Conservation (phyloP, 92 coral and sea anemone genomes). For the Zoanthus gigantus region DNA sequence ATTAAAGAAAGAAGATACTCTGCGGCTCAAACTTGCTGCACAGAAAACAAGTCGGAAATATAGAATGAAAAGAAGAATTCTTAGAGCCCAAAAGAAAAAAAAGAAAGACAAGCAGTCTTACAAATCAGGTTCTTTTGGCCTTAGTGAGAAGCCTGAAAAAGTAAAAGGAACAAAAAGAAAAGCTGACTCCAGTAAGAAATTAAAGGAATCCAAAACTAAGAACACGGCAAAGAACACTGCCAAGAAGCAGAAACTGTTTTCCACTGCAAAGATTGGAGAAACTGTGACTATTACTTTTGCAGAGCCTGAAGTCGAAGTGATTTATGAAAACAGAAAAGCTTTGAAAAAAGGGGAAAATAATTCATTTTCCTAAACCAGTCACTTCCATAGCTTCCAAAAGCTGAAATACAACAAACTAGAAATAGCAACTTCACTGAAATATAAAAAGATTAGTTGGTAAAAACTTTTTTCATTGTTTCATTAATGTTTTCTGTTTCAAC, state of each 20-base stretch:
- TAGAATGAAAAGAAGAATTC: slow-evolving; percentile 20
- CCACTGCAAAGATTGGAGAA: neutral
- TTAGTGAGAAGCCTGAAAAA: neutral
- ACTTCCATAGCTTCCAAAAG: neutral
- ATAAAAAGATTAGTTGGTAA: neutral
- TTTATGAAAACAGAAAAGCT: slow-evolving; percentile 6
- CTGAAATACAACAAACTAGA: neutral
- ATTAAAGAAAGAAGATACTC: slow-evolving; percentile 50
- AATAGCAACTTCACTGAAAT: slow-evolving; percentile 11
- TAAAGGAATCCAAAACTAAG: slow-evolving; percentile 54
- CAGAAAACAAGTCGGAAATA: slow-evolving; percentile 59
- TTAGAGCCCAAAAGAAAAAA: too few species aligned
- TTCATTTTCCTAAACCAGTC: neutral
- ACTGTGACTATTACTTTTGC: slow-evolving; percentile 28
- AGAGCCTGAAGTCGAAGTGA: slow-evolving; percentile 25
- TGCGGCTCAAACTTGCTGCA: slow-evolving; percentile 54
- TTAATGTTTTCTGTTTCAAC: slow-evolving; percentile 17
- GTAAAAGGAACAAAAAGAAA: slow-evolving; percentile 41
- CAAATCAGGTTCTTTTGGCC: too few species aligned
- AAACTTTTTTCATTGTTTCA: slow-evolving; percentile 31
- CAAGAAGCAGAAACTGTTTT: slow-evolving; percentile 22
- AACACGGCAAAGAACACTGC: slow-evolving; percentile 20
- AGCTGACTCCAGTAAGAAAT: slow-evolving; percentile 50
- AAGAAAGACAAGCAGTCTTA: too few species aligned
- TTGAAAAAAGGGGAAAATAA: neutral